A percentile compares a stretch with the other conserved stretches of the same genome.
phyloP scores from a whole-genome alignment of 2,113 vertebrate genomes.

The Syngnathus floridae region DNA sequence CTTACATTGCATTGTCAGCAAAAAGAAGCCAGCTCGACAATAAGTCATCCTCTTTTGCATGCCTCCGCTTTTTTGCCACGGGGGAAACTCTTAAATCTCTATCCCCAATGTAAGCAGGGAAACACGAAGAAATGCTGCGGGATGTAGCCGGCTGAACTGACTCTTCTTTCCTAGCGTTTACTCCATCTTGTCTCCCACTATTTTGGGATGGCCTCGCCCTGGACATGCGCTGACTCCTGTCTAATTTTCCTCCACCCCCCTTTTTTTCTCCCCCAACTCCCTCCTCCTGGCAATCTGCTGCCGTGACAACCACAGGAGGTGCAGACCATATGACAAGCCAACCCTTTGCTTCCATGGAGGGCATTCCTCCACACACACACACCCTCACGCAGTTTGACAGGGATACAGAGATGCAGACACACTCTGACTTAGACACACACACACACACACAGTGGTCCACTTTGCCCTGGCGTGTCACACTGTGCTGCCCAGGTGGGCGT shows the following conservation, averaged over 20 bases:
- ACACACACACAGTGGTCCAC: conserved; percentile 14
- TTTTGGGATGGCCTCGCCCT: conserved; percentile 13
- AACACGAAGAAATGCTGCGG: not conserved
- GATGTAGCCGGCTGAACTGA: conserved; percentile 22
- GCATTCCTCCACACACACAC: not conserved
- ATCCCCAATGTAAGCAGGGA: conserved; percentile 1
- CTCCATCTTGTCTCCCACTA: conserved; percentile 14
- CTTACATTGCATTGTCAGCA: conserved; percentile 31
- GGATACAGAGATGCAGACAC: conserved; percentile 15
- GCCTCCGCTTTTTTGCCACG: conserved; percentile 10
- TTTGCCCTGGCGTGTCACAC: conserved; percentile 43
- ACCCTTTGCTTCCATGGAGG: not conserved
- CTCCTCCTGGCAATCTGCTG: conserved; percentile 41
- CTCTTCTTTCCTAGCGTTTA: conserved; percentile 21
- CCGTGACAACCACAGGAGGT: conserved; percentile 51
- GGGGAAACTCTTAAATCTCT: conserved; percentile 19
- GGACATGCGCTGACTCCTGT: conserved; percentile 15
- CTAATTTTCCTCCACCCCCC: not conserved
- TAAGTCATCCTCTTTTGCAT: conserved; percentile 31
- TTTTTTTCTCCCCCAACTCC: conserved; percentile 6
- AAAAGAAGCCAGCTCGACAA: conserved; percentile 37
- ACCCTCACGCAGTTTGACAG: not conserved
- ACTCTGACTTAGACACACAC: conserved; percentile 34
- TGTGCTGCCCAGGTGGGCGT: conserved; percentile 46
- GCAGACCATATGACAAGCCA: conserved; percentile 38